phyloP scores from a whole-genome alignment of 2,113 vertebrate genomes.

The Campylorhamphus procurvoides region DNA sequence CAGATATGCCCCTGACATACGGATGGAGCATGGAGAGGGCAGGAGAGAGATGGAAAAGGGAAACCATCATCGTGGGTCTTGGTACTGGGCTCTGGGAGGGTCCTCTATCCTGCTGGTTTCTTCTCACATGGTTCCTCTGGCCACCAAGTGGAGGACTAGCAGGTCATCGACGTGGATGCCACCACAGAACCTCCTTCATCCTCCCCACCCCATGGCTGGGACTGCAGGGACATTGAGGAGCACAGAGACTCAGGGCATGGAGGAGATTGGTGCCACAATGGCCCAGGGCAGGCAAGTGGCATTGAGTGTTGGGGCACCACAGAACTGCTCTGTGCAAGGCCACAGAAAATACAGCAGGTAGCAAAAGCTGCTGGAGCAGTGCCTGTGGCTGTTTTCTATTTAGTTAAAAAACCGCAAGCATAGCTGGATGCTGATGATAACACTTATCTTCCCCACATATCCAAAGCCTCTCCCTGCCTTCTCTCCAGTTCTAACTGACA shows the following conservation, averaged over 20 bases:
- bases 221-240: background rate
- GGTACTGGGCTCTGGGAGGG: background rate
- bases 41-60: background rate
- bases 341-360: background rate
- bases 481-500: background rate
- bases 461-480: background rate
- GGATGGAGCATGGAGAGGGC: background rate
- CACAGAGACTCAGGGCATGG: accelerated
- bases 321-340: background rate
- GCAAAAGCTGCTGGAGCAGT: background rate
- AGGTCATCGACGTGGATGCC: background rate
- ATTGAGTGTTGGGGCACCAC: accelerated
- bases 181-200: background rate
- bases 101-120: background rate
- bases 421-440: background rate
- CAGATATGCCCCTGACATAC: conserved; percentile 11
- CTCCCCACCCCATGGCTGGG: background rate
- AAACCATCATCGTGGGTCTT: background rate
- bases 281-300: background rate
- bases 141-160: background rate
- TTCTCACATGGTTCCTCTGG: background rate
- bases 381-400: background rate
- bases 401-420: background rate
- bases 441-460: background rate
- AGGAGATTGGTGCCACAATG: background rate